phyloP scores from a whole-genome alignment of 37 sponge, comb jelly and placozoan genomes.

The Corticium candelabrum region DNA sequence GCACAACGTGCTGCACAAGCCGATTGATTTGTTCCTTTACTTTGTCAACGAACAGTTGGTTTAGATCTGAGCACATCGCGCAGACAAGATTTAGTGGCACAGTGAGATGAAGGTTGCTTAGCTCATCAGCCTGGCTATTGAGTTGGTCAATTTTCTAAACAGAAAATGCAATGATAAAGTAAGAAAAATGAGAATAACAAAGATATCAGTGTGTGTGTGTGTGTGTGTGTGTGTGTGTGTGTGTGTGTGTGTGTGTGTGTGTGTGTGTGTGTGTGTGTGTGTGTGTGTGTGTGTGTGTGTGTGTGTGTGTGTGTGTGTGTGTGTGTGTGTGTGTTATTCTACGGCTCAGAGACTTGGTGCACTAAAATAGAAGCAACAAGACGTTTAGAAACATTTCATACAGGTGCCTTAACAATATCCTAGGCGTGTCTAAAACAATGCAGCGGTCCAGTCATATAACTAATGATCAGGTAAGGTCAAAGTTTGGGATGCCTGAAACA shows the following conservation, averaged over 20 bases:
- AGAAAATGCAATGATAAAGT: neutral
- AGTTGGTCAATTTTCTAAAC: conserved; percentile 51
- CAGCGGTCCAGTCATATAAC: no score
- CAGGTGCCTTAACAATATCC: no score
- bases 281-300: no score
- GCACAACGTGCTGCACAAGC: conserved; percentile 33
- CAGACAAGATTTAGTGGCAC: conserved; percentile 67
- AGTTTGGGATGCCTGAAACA: no score
- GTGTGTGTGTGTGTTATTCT: no score
- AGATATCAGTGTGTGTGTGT: neutral
- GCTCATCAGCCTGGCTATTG: conserved; percentile 28
- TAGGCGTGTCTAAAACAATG: no score
- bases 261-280: neutral
- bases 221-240: neutral
- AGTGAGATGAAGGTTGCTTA: conserved; percentile 40
- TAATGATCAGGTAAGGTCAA: no score
- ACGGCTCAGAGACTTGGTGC: no score
- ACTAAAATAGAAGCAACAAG: no score
- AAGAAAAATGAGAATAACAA: neutral
- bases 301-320: no score
- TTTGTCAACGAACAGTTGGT: conserved; percentile 30
- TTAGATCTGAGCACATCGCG: conserved; percentile 57
- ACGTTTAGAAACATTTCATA: no score
- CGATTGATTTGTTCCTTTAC: conserved; percentile 33
- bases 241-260: conserved; percentile 1